These are phyloP conservation scores for Oreotrochilus melanogaster DNA, from an alignment of 2,113 vertebrate genomes.

Conservation along the genomic window DNA sequence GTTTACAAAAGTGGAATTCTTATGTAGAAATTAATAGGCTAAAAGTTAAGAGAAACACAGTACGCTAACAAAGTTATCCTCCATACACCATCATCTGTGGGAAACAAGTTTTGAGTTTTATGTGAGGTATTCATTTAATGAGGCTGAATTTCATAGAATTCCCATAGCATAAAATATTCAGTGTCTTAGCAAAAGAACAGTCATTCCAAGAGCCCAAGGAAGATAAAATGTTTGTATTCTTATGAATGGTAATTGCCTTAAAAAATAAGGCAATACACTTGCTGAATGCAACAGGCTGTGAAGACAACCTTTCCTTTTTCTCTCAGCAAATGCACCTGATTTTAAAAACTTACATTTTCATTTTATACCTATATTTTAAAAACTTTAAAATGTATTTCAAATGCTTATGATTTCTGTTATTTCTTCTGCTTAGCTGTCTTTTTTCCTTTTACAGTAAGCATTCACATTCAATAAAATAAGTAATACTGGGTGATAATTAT, in stretches of 20 bases:
- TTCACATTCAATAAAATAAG: background rate
- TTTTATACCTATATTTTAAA: background rate
- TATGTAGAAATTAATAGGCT: background rate
- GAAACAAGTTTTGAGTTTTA: background rate
- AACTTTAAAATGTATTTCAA: background rate
- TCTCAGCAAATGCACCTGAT: background rate
- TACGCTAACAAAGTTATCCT: background rate
- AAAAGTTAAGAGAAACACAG: background rate
- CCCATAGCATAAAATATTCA: background rate
- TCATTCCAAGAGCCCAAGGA: background rate
- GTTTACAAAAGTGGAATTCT: background rate
- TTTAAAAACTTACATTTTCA: background rate
- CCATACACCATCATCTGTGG: background rate
- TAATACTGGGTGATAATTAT: background rate
- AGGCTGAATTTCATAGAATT: background rate
- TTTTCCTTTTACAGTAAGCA: background rate
- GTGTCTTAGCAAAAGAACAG: background rate
- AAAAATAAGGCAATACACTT: background rate
- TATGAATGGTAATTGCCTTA: background rate
- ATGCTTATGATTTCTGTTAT: background rate
- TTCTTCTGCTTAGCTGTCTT: background rate
- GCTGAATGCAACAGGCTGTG: background rate
- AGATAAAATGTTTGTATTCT: background rate
- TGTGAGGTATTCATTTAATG: background rate
- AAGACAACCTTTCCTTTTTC: background rate